These are phyloP conservation scores for Sus scrofa DNA, from an alignment of 2,113 vertebrate species.

Conservation along the genomic window T2T-Sscrofa CM000812.6:133842501-133843000, in stretches of 20 bases:
- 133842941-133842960: not conserved
- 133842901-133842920: not conserved
- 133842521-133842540: not conserved
- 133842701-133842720: not conserved
- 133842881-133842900: not conserved
- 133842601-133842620: not conserved
- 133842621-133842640: not conserved
- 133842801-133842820: not conserved
- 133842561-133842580: not conserved
- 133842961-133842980: not conserved
- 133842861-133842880: not conserved
- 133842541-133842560: not conserved
- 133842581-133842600: not conserved
- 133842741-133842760: not conserved
- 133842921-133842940: not conserved
- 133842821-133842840: not conserved
- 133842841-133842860: not conserved
- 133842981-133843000: not conserved
- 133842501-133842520: not conserved
- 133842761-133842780: not conserved
- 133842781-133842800: conserved; percentile 29
- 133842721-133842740: not conserved
- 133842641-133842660: not conserved
- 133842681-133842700: not conserved
- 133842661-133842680: not conserved